Base-by-base conservation (phyloP, 2,797 vertebrate genomes). In the Alca torda region DNA sequence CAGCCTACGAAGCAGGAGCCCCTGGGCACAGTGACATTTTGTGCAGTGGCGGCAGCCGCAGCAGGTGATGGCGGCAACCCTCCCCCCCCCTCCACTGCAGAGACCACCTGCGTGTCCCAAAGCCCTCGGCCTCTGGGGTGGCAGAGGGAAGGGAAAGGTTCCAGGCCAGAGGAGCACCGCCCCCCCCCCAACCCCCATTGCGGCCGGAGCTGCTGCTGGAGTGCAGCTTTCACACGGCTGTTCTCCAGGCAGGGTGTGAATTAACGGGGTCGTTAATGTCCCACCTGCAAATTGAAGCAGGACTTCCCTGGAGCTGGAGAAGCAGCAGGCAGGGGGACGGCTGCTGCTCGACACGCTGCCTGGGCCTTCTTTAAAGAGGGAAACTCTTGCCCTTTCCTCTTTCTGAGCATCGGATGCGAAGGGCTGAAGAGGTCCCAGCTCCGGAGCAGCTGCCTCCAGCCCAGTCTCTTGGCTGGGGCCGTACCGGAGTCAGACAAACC, bases 401-500 rank as follows among this genome's bases (percentile, higher is more conserved):
- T 37, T n/a, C 16, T 48, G 46, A 24, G 20, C 13, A 20, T 30
- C 8, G 11, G 26, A 35, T 56, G 68, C 26, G 11, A 15, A 5
- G 21, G 18, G 26, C 31, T 30, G 53, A 39, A 30, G 41, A 70
- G 9, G 16, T 31, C 20, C 37, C 70, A 79, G 53, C 35, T 70
- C 30, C 0, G 0, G 56, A 89, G 48, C 33, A 63, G 45, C 24
- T 2, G 4, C 64, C 35, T 46, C 30, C 43, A 89, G 43, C 31
- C 41, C 6, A 0, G 39, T 12, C 67, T 54, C 41, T 9, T 9
- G 35, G 43, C 51, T 48, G 35, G 33, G 51, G 39, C 54, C 0
- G 0, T 23, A n/a, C 31, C 6, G 0, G 16, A 24, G 30, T 6
- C 61, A 69, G 56, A 33, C 12, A 75, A 31, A 70, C 7, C 28